These are phyloP conservation scores for Syrphus vitripennis DNA, from an alignment of 2,888 invertebrate species.

Conservation along the genomic window DNA sequence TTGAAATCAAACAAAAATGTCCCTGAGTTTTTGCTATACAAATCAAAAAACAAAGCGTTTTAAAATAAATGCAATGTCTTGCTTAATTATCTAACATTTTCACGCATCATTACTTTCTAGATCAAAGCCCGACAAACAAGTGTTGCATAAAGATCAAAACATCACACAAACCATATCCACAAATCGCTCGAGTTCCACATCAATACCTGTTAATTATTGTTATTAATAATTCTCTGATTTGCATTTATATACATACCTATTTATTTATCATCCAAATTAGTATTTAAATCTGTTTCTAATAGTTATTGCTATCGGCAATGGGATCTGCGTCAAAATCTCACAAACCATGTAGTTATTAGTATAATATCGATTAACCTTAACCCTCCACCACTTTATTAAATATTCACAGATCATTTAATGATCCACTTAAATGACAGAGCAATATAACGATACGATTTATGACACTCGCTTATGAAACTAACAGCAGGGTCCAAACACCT, in stretches of 20 bases:
- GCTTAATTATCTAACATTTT: slow-evolving; percentile 11
- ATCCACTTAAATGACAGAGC: slow-evolving; percentile 9
- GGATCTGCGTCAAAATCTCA: slow-evolving; percentile 4
- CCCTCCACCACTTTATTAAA: neutral
- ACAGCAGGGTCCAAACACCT: slow-evolving; percentile 1
- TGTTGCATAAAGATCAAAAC: slow-evolving; percentile 53
- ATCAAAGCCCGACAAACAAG: slow-evolving; percentile 33
- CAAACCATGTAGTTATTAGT: neutral
- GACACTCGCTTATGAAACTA: slow-evolving; percentile 29
- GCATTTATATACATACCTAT: too few species aligned
- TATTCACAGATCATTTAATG: neutral
- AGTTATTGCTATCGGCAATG: neutral
- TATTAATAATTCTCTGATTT: slow-evolving; percentile 37
- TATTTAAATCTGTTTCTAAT: neutral
- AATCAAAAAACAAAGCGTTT: neutral
- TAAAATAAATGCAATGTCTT: neutral
- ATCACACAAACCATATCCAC: slow-evolving; percentile 11
- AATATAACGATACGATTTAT: slow-evolving; percentile 6
- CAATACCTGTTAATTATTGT: slow-evolving; percentile 37
- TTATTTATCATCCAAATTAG: slow-evolving; percentile 10
- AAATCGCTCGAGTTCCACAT: slow-evolving; percentile 38
- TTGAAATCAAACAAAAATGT: neutral
- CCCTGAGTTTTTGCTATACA: neutral
- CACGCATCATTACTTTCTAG: slow-evolving; percentile 49
- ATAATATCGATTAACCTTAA: slow-evolving; percentile 20